A percentile compares a stretch with the other conserved stretches of the same genome.
Conservation (phyloP, 2,888 invertebrate genomes). For the Chloroclysta siterata region DNA sequence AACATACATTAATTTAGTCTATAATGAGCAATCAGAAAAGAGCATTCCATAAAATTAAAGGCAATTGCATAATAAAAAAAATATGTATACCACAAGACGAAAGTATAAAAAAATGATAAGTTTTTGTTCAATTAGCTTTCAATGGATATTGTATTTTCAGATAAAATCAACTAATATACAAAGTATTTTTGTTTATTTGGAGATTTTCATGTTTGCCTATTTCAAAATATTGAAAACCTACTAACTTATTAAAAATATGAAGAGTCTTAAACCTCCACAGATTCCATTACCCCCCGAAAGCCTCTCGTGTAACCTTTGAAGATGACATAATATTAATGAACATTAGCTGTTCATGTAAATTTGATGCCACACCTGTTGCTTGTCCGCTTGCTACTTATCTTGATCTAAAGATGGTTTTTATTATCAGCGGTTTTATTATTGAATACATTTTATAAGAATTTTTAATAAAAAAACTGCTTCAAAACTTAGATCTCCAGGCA, state of each 20-base stretch:
- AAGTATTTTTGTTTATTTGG: no score
- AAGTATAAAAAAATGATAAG: no score
- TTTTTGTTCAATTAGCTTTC: no score
- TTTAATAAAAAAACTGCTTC: no score
- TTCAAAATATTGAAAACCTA: no score
- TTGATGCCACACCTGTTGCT: constrained; percentile 28
- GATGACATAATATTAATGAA: constrained; percentile 29
- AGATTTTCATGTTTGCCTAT: no score
- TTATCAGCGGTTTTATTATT: not conserved
- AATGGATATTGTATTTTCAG: no score
- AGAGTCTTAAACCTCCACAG: not conserved
- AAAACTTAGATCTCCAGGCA: no score
- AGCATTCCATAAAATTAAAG: no score
- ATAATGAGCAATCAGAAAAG: not conserved
- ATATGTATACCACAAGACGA: no score
- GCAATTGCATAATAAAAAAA: no score
- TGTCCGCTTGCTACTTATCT: constrained; percentile 6
- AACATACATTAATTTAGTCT: not conserved
- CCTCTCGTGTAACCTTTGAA: constrained; percentile 12
- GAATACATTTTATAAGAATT: not conserved
- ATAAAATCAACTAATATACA: no score
- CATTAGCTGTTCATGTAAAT: constrained; percentile 22
- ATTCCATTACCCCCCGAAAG: not conserved
- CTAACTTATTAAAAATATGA: not conserved
- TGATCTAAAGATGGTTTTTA: constrained; percentile 10